Base-by-base conservation (phyloP, 2,888 invertebrate species). In the Mamestra brassicae region DNA sequence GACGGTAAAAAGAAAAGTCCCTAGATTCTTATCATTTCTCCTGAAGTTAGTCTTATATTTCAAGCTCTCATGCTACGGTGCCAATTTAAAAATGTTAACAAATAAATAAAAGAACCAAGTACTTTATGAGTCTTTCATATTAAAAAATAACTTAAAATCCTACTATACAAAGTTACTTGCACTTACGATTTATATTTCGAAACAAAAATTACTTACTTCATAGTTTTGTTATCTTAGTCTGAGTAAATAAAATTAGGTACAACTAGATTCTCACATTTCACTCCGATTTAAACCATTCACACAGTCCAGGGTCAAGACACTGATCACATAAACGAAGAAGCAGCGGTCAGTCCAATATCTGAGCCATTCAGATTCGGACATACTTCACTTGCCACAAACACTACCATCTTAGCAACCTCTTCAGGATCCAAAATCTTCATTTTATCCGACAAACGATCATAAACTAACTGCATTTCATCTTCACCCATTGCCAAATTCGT, bases 391-490 rank as follows among this genome's bases (percentile, higher is more conserved):
- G 92, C 92, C 6, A 92, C 89, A 26, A 93, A 92, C 17, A 91
- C 87, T 0, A 93, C 89, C 92, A 92, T 92, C 62, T 89, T 91
- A 0, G 93, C 93, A 5, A 93, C 90, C 57, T 93, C 93, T 3
- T 90, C 90, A 0, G 92, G 92, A 62, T 92, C 91, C 26, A 92
- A 38, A 3, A 91, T 78, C 71, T 80, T 90, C 70, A 90, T 87
- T 55, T 87, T 74, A 11, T 78, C 78, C 11, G 88, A 80, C 7
- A 91, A 38, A 0, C 74, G 67, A 10, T 88, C 84, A 42, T 89
- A 90, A 5, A 85, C 76, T 0, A 47, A 57, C 17, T 83, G 63
- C 38, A 89, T 89, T 17, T 92, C 91, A 11, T 89, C 88, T 8
- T 90, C 89, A 0, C 83, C 81, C 77, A 90, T 87, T 8, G 89